Base-by-base conservation (phyloP, 2,113 vertebrate species). In the Gobius niger region DNA sequence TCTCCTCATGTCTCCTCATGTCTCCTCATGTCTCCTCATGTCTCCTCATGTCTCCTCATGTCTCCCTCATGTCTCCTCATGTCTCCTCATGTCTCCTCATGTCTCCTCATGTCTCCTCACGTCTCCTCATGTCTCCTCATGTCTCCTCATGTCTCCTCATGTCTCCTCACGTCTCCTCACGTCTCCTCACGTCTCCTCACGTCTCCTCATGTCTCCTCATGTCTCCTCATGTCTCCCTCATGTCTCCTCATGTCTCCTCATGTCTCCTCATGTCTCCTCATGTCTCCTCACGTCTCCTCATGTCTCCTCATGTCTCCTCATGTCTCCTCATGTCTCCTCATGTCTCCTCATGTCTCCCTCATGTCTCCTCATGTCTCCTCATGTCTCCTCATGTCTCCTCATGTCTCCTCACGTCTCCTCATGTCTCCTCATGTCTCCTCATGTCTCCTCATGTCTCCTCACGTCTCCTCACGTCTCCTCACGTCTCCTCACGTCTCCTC, bases 281-380 rank as follows among this genome's bases (percentile, higher is more conserved):
- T 34, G 8, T 49, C 14, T 49, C 1, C 7, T 65, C 14, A 1
- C 14, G 24, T 34, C 24, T 34, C 24, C 24, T 34, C 3, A 34
- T 34, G 8, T 49, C 14, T 49, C 1, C 7, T 65, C 4, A 14
- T 16, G 3, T 0, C 2, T 34, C 14, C 16, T 34, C 82, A 98
- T 49, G 24, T 34, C 24, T 34, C 24, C 24, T 34, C 3, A 34
- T 34, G 8, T 49, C 14, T 49, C 1, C 7, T 65, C 14, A 14
- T 16, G 3, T 0, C 2, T 34, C 14, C 16, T 34, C 82, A 98
- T 49, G 5, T 49, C n/a, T n/a, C n/a, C n/a, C n/a, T n/a, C n/a
- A n/a, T n/a, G 24, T 34, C 24, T 34, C 24, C 24, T 34, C 3
- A 34, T 34, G 8, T 49, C 14, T 49, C 1, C 7, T 65, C 14